phyloP scores from a whole-genome alignment of 2,888 invertebrate genomes.

The Plagodis dolabraria region DNA sequence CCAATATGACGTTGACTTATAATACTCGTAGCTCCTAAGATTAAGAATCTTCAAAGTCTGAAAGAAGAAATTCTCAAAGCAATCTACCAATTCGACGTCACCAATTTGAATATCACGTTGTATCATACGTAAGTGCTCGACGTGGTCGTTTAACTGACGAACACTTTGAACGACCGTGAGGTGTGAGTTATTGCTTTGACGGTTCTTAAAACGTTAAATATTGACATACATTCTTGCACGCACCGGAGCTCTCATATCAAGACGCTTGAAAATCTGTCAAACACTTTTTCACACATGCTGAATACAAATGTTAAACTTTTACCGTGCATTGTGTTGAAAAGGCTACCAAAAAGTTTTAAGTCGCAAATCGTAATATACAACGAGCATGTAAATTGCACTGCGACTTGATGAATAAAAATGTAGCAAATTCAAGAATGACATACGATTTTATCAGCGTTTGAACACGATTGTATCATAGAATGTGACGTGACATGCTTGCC shows the following conservation, averaged over 20 bases:
- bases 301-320: slow-evolving; percentile 7
- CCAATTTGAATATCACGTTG: neutral
- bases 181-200: slow-evolving; percentile 6
- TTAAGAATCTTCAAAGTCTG: too few relatives aligned
- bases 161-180: slow-evolving; percentile 9
- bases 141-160: neutral
- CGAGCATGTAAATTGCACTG: slow-evolving; percentile 13
- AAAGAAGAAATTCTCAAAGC: too few relatives aligned
- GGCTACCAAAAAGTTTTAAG: neutral
- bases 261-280: neutral
- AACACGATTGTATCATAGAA: slow-evolving; percentile 34
- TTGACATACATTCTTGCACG: slow-evolving; percentile 22
- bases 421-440: slow-evolving; percentile 15
- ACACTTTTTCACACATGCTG: neutral
- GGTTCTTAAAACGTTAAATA: slow-evolving; percentile 19
- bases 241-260: neutral
- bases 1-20: too few relatives aligned
- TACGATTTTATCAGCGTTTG: slow-evolving; percentile 26
- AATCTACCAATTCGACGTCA: neutral
- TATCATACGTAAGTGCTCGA: too few relatives aligned
- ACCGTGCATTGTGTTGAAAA: neutral
- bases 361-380: slow-evolving; percentile 1
- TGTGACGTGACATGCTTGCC: slow-evolving; percentile 35
- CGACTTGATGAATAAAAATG: slow-evolving; percentile 24
- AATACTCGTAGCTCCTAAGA: too few relatives aligned